Base-by-base conservation (phyloP, 2,888 invertebrate species). In the Philopedon plagiatum region DNA sequence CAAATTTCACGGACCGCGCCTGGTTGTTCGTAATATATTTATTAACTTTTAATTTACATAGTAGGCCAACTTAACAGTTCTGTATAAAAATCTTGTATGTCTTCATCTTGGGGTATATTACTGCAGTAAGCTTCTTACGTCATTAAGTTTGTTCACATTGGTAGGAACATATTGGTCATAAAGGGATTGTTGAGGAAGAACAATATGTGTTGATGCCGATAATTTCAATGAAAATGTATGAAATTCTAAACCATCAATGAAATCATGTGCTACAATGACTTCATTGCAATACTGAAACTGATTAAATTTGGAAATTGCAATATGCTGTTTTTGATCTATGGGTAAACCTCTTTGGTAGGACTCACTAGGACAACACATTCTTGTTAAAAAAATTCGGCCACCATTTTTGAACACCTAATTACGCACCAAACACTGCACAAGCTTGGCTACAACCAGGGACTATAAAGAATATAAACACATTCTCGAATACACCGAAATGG, bases 181-280 rank as follows among this genome's bases (percentile, higher is more conserved):
- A 32, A 57, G 57, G 29, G 18, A 39, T 18, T 58, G 21, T 58
- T 58, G 58, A 21, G 39, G 39, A 7, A 58, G 13, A 58, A 8
- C 19, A 37, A 39, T 58, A 18, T 4, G 2, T 1, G 58, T 58
- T 58, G 58, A 58, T 18, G 58, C 39, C 58, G 39, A 58, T 37
- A 58, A 37, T 58, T 58, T 58, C 34, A 58, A 58, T 19, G 39
- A 39, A 37, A 58, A 37, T 58, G 58, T 39, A n/a, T 58, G n/a
- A 37, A 39, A 58, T 58, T 21, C 39, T 18, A 58, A 39, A 18
- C 39, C 39, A 58, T 58, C 58, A 37, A 39, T 58, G 21, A 58
- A 39, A n/a, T 58, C 58, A n/a, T 39, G 37, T 2, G 39, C 21
- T 19, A 39, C 21, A 58, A 58, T 21, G 54, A 54, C 54, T 54